These are phyloP conservation scores for Miniopterus natalensis DNA, from an alignment of 2,113 vertebrate species.

Conservation along the genomic window DNA sequence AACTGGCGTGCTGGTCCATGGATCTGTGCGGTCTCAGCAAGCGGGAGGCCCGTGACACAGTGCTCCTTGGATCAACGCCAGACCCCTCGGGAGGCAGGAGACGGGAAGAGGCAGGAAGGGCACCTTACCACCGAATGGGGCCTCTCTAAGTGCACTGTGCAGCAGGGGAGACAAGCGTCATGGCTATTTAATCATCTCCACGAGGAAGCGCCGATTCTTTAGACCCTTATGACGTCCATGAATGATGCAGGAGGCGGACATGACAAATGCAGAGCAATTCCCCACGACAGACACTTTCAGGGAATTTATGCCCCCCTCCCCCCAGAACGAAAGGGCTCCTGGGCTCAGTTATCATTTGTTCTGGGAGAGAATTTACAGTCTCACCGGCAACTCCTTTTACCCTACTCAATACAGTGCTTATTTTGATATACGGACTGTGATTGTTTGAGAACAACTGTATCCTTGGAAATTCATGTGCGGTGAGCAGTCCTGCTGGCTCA, in stretches of 20 bases:
- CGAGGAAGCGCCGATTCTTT: conserved; percentile 87
- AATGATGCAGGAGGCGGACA: conserved; percentile 87
- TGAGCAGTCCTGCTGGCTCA: conserved; percentile 9
- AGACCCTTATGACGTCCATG: conserved; percentile 88
- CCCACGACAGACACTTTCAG: conserved; percentile 84
- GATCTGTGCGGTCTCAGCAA: not conserved
- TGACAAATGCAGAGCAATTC: conserved; percentile 88
- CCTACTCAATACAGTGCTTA: conserved; percentile 85
- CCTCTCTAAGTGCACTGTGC: conserved; percentile 76
- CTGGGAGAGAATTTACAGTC: conserved; percentile 88
- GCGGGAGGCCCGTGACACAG: not conserved
- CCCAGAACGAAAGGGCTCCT: conserved; percentile 86
- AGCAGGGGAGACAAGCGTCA: conserved; percentile 83
- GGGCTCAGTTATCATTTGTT: conserved; percentile 88
- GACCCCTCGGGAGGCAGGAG: not conserved
- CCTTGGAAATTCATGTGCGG: conserved; percentile 81
- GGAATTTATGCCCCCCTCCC: conserved; percentile 86
- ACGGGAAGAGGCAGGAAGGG: not conserved
- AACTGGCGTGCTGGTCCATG: not conserved
- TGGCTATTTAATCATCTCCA: conserved; percentile 87
- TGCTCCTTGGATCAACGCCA: not conserved
- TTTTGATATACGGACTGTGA: conserved; percentile 88
- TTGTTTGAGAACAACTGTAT: conserved; percentile 86
- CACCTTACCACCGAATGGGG: not conserved
- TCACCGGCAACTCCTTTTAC: conserved; percentile 85